A percentile compares a stretch with the other conserved stretches of the same genome.
These are phyloP conservation scores for Ascaphus truei DNA, from an alignment of 2,113 vertebrate species.

Conservation along the genomic window DNA sequence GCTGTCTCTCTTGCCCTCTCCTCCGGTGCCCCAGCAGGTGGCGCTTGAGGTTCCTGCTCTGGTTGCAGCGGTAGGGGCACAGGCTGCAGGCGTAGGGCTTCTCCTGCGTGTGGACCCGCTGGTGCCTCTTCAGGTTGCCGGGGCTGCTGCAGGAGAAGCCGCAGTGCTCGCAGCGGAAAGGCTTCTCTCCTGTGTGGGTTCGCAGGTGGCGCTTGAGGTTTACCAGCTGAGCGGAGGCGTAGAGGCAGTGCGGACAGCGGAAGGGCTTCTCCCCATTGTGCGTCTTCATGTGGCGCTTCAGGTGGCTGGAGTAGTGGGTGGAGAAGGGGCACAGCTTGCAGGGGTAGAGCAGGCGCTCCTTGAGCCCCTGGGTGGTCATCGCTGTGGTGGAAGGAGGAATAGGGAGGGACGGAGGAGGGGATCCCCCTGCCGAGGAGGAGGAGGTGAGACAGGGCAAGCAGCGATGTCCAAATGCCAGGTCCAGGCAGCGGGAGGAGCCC, in stretches of 20 bases:
- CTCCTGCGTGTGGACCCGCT: slow-evolving; percentile 80
- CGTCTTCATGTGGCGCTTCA: slow-evolving; percentile 97
- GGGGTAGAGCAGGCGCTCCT: slow-evolving; percentile 74
- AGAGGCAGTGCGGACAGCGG: slow-evolving; percentile 86
- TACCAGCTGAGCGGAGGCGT: slow-evolving; percentile 92
- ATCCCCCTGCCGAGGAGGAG: slow-evolving; percentile 30
- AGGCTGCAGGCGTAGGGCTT: slow-evolving; percentile 59
- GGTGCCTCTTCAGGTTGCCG: slow-evolving; percentile 93
- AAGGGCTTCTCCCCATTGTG: slow-evolving; percentile 97
- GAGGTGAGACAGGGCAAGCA: background rate
- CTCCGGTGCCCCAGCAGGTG: slow-evolving; percentile 56
- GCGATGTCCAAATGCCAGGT: slow-evolving; percentile 18
- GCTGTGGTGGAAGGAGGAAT: slow-evolving; percentile 36
- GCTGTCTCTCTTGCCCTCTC: slow-evolving; percentile 45
- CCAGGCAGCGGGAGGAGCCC: slow-evolving; percentile 58
- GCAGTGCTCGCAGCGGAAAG: slow-evolving; percentile 90
- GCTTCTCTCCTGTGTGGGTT: slow-evolving; percentile 95
- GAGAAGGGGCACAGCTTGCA: slow-evolving; percentile 92
- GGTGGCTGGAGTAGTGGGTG: slow-evolving; percentile 93
- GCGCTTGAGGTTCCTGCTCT: slow-evolving; percentile 59
- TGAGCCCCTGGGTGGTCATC: slow-evolving; percentile 52
- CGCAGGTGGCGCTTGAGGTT: slow-evolving; percentile 94
- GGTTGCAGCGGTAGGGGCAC: slow-evolving; percentile 58
- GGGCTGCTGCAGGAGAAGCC: slow-evolving; percentile 92
- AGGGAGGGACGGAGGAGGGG: background rate